Evolutionary conservation across 2,113 vertebrate genomes (phyloP).

Genomic region (Pseudonaja textilis): DNA sequence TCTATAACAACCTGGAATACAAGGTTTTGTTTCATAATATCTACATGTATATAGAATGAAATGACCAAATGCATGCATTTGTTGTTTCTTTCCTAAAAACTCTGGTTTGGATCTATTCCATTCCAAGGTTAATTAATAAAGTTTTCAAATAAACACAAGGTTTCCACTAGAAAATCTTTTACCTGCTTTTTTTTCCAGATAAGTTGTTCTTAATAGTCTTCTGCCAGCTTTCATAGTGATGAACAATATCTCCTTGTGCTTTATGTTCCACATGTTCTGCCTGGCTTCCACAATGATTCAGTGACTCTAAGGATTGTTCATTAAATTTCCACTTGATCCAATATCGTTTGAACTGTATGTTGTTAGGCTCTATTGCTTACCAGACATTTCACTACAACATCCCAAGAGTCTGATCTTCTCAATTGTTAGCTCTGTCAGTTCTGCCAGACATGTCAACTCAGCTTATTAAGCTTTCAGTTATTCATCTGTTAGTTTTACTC

Average conservation of each 20-base stretch:
- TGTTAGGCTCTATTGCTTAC: background rate
- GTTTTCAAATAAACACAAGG: background rate
- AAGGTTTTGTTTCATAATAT: background rate
- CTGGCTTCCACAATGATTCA: background rate
- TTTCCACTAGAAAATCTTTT: background rate
- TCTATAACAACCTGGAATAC: background rate
- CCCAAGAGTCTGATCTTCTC: background rate
- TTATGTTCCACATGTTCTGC: background rate
- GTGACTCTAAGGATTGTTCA: background rate
- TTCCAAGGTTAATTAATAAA: background rate
- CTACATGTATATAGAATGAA: background rate
- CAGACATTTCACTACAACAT: background rate
- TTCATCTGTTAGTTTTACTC: background rate
- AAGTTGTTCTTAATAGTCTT: background rate
- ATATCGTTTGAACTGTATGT: background rate
- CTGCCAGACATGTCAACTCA: background rate
- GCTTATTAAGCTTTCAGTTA: background rate
- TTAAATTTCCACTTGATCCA: background rate
- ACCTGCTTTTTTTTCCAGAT: background rate
- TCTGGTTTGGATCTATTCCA: background rate
- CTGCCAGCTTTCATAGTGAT: background rate
- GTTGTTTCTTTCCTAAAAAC: background rate
- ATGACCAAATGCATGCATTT: background rate
- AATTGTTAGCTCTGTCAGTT: background rate
- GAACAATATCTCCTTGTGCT: background rate